phyloP scores from a whole-genome alignment of 2,797 vertebrate species.

The Urocyon cinereoargenteus region DNA sequence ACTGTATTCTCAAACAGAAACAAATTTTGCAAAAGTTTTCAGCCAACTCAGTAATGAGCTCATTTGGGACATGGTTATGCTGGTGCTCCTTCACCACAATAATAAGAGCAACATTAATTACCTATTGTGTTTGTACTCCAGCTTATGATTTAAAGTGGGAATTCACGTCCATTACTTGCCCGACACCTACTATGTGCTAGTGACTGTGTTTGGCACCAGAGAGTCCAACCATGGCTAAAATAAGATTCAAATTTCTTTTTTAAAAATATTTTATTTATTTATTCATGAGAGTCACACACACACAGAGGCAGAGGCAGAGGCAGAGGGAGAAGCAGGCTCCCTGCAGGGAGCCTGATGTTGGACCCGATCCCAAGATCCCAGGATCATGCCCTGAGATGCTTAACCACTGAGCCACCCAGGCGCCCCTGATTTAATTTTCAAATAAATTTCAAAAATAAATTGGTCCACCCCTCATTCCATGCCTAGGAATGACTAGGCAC shows the following conservation, averaged over 20 bases:
- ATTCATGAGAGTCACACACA: too few relatives aligned
- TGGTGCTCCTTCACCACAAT: neutral
- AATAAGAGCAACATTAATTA: neutral
- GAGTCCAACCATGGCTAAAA: neutral
- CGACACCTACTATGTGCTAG: neutral
- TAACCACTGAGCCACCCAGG: too few relatives aligned
- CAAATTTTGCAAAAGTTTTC: slow-evolving; percentile 49
- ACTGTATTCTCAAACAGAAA: slow-evolving; percentile 49
- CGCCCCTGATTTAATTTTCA: neutral
- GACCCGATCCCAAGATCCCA: too few relatives aligned
- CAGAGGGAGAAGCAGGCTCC: too few relatives aligned
- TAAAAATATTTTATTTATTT: too few relatives aligned
- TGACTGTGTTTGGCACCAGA: neutral
- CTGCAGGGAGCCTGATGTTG: too few relatives aligned
- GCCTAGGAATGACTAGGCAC: neutral
- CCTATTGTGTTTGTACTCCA: neutral
- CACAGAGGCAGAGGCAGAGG: too few relatives aligned
- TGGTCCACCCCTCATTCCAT: neutral
- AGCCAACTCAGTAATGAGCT: slow-evolving; percentile 22
- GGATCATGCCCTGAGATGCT: too few relatives aligned
- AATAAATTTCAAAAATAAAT: neutral
- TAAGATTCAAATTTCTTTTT: neutral
- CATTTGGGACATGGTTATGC: neutral
- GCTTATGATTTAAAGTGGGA: neutral
- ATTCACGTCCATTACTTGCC: neutral